Conservation (phyloP, 2,797 vertebrate genomes). For the Microchirus variegatus region DNA sequence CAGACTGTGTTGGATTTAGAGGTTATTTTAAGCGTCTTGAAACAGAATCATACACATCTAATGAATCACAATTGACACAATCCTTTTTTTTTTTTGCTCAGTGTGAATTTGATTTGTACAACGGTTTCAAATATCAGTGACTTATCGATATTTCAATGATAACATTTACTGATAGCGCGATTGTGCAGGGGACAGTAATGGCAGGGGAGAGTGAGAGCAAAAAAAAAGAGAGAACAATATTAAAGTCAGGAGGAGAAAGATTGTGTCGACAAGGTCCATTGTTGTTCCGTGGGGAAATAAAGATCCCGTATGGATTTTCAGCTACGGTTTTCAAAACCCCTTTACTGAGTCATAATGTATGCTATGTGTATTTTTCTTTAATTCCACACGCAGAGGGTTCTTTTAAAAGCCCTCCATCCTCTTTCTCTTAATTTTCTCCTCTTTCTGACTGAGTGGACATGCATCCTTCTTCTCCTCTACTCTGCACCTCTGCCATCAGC, state of each 20-base stretch:
- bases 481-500: conserved; percentile 74
- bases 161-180: conserved; percentile 52
- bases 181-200: conserved; percentile 22
- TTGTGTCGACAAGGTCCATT: conserved; percentile 44
- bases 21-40: too few species aligned
- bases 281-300: conserved; percentile 63
- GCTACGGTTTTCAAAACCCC: conserved; percentile 38
- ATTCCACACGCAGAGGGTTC: conserved; percentile 10
- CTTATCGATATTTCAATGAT: conserved; percentile 57
- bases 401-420: conserved; percentile 31
- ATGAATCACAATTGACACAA: too few species aligned
- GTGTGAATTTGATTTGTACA: too few species aligned
- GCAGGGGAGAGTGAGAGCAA: conserved; percentile 13
- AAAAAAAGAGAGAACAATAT: conserved; percentile 20
- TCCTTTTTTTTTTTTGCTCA: too few species aligned
- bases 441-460: conserved; percentile 59
- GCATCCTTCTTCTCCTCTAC: conserved; percentile 55
- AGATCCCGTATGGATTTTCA: conserved; percentile 46
- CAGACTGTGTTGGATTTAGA: neutral
- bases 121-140: conserved; percentile 15
- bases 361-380: conserved; percentile 16
- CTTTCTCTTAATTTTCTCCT: conserved; percentile 27
- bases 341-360: conserved; percentile 15
- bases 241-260: conserved; percentile 40
- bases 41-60: too few species aligned